Base-by-base conservation (phyloP, 2,797 vertebrate genomes). In the Gymnoscopelus microlampas region DNA sequence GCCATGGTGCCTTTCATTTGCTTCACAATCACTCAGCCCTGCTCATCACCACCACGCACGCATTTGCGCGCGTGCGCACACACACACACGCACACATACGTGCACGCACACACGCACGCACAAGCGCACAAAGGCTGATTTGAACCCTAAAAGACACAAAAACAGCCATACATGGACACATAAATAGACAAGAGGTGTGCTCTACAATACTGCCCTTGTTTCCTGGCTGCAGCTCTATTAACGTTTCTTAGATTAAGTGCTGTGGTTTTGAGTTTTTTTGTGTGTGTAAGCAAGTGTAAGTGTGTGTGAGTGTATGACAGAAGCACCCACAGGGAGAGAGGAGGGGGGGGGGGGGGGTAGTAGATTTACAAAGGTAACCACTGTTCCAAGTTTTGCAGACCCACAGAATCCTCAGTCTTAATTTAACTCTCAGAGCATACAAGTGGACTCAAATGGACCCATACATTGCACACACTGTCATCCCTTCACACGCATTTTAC, bases 121-220 rank as follows among this genome's bases (percentile, higher is more conserved):
- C 68, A 62, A 49, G 47, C 53, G 15, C 12, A 55, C 29, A 47
- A 10, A 23, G 39, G 15, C 29, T 60, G 57, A 35, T 70, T 74
- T 86, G 68, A 85, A 78, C 68, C 70, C 48, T 70, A 71, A 64
- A 68, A 84, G 80, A 82, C 50, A 55, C 80, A 81, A 85, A 82
- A 75, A 81, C 80, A 83, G 64, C 12, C n/a, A 53, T 15, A 60
- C 29, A 64, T 19, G 56, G 24, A 51, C 63, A 68, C 65, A 76
- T 78, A 86, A 80, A 87, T 73, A 82, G 76, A 75, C 72, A 76
- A 76, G 80, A 85, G 66, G 73, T 81, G 72, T 70, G 70, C 76
- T 72, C 64, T 62, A 91, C 85, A 93, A 91, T 91, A 76, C 86
- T 68, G 74, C 62, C 75, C 86, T 90, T 92, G 91, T 93, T 88